Evolutionary conservation across 2,888 invertebrate genomes (phyloP).

Genomic region (Sericinus montela): DNA sequence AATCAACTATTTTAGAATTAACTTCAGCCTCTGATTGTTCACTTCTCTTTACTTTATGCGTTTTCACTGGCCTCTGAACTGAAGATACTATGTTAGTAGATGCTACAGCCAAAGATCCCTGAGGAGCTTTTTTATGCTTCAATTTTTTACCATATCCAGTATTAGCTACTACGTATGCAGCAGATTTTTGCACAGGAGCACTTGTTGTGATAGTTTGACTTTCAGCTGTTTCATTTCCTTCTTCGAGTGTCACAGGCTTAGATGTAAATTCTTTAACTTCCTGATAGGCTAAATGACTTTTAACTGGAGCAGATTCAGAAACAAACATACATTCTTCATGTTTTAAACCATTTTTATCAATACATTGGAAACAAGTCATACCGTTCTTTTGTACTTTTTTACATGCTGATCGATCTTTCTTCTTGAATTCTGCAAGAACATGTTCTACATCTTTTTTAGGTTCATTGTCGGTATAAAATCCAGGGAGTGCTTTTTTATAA

Average conservation of each 20-base stretch:
- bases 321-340: conserved; percentile 90
- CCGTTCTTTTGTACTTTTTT: conserved; percentile 85
- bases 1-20: conserved; percentile 50
- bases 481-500: conserved; percentile 67
- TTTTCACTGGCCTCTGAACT: conserved; percentile 24
- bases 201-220: conserved; percentile 62
- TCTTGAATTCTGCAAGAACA: conserved; percentile 85
- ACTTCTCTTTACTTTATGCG: conserved; percentile 53
- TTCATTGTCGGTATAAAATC: conserved; percentile 74
- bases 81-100: conserved; percentile 35
- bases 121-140: conserved; percentile 62
- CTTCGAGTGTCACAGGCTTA: conserved; percentile 57
- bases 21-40: conserved; percentile 50
- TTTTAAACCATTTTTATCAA: conserved; percentile 83
- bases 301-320: conserved; percentile 82
- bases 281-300: conserved; percentile 82
- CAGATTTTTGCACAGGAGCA: conserved; percentile 52
- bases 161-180: conserved; percentile 59
- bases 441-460: conserved; percentile 84
- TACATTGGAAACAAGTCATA: conserved; percentile 88
- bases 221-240: conserved; percentile 56
- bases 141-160: conserved; percentile 58
- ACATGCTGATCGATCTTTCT: conserved; percentile 85
- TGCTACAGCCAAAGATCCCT: conserved; percentile 35
- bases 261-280: conserved; percentile 81